Conservation (phyloP, 2,113 vertebrate species). For the Stigmatopora nigra region DNA sequence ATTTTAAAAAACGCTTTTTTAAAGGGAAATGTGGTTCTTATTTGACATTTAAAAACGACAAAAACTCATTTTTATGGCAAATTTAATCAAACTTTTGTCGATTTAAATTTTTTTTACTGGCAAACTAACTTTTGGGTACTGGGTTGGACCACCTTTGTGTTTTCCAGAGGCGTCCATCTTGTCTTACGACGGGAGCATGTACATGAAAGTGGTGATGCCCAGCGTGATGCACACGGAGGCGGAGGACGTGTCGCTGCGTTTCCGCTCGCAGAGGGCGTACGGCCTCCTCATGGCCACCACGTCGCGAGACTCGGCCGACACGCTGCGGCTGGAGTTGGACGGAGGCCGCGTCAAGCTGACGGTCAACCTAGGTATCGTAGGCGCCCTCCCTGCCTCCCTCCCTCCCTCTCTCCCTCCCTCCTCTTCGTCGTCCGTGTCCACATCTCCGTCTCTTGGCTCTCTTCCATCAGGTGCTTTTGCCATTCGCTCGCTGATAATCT, state of each 20-base stretch:
- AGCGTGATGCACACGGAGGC: constrained; percentile 96
- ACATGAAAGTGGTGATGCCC: constrained; percentile 98
- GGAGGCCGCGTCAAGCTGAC: constrained; percentile 95
- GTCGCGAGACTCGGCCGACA: constrained; percentile 92
- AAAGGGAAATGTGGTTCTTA: too few species aligned
- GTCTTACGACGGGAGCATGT: constrained; percentile 98
- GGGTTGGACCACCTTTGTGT: neutral
- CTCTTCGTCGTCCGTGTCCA: too few species aligned
- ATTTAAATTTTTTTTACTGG: too few species aligned
- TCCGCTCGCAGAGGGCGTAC: constrained; percentile 93
- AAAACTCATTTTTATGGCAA: too few species aligned
- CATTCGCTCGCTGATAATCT: constrained; percentile 27
- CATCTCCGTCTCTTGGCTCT: too few species aligned
- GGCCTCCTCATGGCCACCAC: constrained; percentile 94
- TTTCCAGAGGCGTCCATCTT: constrained; percentile 90
- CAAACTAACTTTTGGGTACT: constrained; percentile 4
- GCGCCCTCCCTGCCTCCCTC: constrained; percentile 12
- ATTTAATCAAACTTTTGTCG: too few species aligned
- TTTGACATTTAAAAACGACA: too few species aligned
- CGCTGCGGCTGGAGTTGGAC: constrained; percentile 89
- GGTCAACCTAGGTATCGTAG: constrained; percentile 99
- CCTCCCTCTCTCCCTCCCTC: constrained; percentile 7
- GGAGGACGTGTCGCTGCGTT: constrained; percentile 94
- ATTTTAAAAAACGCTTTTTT: too few species aligned
- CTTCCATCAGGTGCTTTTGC: constrained; percentile 23